These are phyloP conservation scores for Sarcophaga subvicina DNA, from an alignment of 2,888 invertebrate genomes.

Conservation along the genomic window DNA sequence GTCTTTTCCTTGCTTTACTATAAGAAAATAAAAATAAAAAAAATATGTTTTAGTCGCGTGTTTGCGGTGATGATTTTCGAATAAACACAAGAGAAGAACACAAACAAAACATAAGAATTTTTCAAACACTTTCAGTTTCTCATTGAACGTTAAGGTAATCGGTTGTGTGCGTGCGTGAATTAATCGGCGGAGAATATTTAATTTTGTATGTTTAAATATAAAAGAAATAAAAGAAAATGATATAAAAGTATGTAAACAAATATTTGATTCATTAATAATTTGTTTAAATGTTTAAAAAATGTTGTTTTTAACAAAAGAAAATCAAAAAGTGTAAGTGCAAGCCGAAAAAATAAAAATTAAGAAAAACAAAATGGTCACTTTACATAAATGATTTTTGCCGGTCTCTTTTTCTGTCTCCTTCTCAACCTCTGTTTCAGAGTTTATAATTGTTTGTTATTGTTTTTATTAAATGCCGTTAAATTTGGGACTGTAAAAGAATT, in stretches of 20 bases:
- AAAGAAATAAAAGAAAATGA: neutral
- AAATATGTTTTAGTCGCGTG: neutral
- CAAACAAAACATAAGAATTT: neutral
- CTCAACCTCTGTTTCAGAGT: neutral
- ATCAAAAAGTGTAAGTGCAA: neutral
- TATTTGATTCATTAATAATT: too few species aligned
- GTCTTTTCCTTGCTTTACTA: neutral
- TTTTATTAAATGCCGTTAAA: neutral
- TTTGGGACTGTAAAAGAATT: neutral
- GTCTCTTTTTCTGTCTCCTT: neutral
- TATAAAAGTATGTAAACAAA: neutral
- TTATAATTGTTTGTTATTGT: neutral
- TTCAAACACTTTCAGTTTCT: constrained; percentile 49
- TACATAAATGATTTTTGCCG: neutral
- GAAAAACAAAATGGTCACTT: neutral
- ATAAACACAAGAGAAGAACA: constrained; percentile 21
- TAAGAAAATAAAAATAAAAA: neutral
- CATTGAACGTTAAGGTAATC: constrained; percentile 50
- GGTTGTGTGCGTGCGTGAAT: constrained; percentile 21
- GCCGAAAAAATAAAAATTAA: neutral
- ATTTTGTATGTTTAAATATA: neutral
- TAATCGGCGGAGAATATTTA: neutral
- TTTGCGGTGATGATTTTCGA: constrained; percentile 23
- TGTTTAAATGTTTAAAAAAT: neutral
- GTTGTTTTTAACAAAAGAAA: neutral